These are phyloP conservation scores for Vanessa cardui DNA, from an alignment of 2,888 invertebrate genomes.

Conservation along the genomic window DNA sequence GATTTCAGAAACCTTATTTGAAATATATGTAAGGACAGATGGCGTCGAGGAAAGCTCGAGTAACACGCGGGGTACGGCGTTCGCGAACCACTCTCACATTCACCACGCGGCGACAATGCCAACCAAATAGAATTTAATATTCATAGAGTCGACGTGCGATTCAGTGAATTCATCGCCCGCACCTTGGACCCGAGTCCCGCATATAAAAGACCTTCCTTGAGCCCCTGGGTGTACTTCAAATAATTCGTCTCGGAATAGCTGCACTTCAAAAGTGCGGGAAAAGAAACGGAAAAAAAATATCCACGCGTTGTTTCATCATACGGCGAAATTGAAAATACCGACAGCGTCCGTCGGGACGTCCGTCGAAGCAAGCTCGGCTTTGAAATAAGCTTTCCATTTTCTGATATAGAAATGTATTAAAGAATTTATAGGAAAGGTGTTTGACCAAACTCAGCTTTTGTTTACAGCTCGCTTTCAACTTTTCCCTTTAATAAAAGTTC, in stretches of 20 bases:
- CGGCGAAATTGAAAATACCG: constrained; percentile 74
- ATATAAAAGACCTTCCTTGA: constrained; percentile 77
- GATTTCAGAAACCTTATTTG: not conserved
- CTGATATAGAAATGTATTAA: constrained; percentile 44
- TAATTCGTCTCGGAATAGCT: constrained; percentile 75
- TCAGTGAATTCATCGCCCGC: constrained; percentile 80
- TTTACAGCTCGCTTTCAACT: not conserved
- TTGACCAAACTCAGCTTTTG: constrained; percentile 12
- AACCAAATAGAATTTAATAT: constrained; percentile 81
- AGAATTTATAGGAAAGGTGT: constrained; percentile 27
- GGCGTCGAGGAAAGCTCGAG: constrained; percentile 41
- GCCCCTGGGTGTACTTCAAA: constrained; percentile 75
- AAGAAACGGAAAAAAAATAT: constrained; percentile 60
- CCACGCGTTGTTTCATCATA: constrained; percentile 68
- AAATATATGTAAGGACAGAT: not conserved
- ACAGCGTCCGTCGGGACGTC: constrained; percentile 58
- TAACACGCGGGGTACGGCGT: constrained; percentile 44
- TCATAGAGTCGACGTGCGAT: constrained; percentile 80
- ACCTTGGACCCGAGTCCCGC: constrained; percentile 76
- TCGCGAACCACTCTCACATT: constrained; percentile 63
- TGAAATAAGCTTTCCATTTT: constrained; percentile 56
- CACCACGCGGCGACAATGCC: constrained; percentile 73
- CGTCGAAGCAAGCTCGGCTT: constrained; percentile 53
- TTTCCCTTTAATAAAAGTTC: not conserved
- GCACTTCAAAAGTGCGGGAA: constrained; percentile 68